Percentiles rank a stretch among this genome's conserved stretches.
Evolutionary conservation across 2,113 vertebrate species (phyloP).

Genomic region (Mustela nigripes): DNA sequence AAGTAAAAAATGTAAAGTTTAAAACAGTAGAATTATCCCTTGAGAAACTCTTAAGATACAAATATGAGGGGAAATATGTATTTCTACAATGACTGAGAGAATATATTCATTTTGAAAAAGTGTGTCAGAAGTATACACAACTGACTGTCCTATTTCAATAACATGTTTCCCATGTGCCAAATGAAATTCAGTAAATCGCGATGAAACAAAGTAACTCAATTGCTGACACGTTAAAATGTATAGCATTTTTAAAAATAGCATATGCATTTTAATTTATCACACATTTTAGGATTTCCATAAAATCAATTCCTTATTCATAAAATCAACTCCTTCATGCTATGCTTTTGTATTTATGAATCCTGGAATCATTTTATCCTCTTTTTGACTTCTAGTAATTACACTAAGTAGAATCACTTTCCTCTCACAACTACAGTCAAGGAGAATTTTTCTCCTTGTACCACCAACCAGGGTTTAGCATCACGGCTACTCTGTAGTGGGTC

Average conservation of each 20-base stretch:
- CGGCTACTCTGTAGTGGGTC: not conserved
- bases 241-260: not conserved
- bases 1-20: conserved; percentile 28
- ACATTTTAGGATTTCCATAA: conserved; percentile 24
- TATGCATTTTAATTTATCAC: conserved; percentile 24
- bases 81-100: conserved; percentile 24
- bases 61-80: conserved; percentile 38
- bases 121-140: not conserved
- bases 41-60: conserved; percentile 58
- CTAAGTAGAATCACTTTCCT: not conserved
- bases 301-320: not conserved
- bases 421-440: not conserved
- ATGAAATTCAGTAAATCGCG: conserved; percentile 6
- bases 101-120: conserved; percentile 23
- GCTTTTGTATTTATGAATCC: not conserved
- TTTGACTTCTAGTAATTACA: not conserved
- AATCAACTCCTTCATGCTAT: not conserved
- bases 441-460: not conserved
- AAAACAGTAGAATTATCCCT: conserved; percentile 36
- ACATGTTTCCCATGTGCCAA: not conserved
- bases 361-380: not conserved
- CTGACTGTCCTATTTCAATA: not conserved
- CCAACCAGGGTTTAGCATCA: not conserved
- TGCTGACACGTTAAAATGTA: conserved; percentile 9
- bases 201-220: conserved; percentile 19